phyloP scores from a whole-genome alignment of 2,888 invertebrate genomes.

The Ceriagrion tenellum region DNA sequence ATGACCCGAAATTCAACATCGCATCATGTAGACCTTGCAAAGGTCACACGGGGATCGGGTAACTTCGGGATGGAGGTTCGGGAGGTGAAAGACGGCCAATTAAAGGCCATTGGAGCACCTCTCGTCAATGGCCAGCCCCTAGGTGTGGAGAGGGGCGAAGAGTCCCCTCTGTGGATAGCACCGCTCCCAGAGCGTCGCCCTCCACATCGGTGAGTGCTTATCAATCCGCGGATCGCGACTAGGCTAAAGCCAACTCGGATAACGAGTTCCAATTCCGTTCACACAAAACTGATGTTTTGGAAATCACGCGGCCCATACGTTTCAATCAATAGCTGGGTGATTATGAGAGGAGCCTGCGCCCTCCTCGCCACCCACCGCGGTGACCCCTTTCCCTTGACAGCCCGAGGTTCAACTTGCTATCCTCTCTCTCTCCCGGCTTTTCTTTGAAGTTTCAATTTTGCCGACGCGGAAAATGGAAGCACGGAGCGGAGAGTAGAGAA shows the following conservation, averaged over 20 bases:
- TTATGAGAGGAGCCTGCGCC: not conserved
- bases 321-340: conserved; percentile 34
- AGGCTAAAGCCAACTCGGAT: not conserved
- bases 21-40: not conserved
- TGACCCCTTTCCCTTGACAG: not conserved
- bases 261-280: conserved; percentile 38
- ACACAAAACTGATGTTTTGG: conserved; percentile 32
- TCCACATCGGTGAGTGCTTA: not conserved
- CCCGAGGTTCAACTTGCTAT: conserved; percentile 2
- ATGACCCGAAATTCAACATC: not conserved
- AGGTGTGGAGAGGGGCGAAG: no score
- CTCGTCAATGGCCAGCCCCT: no score
- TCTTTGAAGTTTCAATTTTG: conserved; percentile 57
- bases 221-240: not conserved
- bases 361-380: not conserved
- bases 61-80: no score
- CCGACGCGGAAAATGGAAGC: conserved; percentile 20
- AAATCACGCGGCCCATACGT: conserved; percentile 38
- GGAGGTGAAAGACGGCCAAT: not conserved
- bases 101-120: not conserved
- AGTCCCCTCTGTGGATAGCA: no score
- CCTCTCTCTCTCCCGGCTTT: not conserved
- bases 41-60: not conserved
- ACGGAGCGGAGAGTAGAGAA: not conserved
- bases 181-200: no score